Evolutionary conservation across 2,113 vertebrate genomes (phyloP), one percentile per base, ranked within the genome.

Genomic region (Acanthochromis polyacanthus): DNA sequence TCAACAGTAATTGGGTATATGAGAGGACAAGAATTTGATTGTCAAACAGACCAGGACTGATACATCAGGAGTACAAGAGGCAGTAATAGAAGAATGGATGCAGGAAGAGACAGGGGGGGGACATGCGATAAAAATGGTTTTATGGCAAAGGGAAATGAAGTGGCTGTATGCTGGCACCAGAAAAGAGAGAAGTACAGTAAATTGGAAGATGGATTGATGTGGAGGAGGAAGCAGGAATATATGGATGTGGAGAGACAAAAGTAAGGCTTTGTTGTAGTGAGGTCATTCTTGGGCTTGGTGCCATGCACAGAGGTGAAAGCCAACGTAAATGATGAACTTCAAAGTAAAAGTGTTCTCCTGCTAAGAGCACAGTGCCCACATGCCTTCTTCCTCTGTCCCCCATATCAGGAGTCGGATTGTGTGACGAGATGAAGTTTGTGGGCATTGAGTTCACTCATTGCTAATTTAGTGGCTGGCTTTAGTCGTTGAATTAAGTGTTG

Each of bases 211-310:
- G 43, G 56, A 78, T 68, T 75, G 62, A 86, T 45, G 50, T 61
- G 51, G 22, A 67, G 70, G 48, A 65, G 32, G 45, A 36, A 64
- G 28, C 28, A 66, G 40, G 20, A 0, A 64, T 55, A 11, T 68
- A 28, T 77, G 23, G 61, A 74, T 76, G 59, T 53, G 50, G 30
- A 70, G 45, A 83, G 58, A 73, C 48, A 32, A 58, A 45, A 22
- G 78, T 2, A 64, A 53, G 65, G 46, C 66, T 81, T 84, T 86
- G 69, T 71, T 68, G 50, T 77, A 23, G 61, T 93, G 88, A 92
- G 63, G 75, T 92, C 88, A 93, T 91, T 64, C 58, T 85, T 92
- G 68, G 85, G 80, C 40, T 28, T 51, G 0, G 43, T 64, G 56
- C 69, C 65, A 60, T 65, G 55, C 52, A 57, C 40, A 74, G 60